Conservation (phyloP, 2,113 vertebrate genomes). For the Gymnorhina tibicen region DNA sequence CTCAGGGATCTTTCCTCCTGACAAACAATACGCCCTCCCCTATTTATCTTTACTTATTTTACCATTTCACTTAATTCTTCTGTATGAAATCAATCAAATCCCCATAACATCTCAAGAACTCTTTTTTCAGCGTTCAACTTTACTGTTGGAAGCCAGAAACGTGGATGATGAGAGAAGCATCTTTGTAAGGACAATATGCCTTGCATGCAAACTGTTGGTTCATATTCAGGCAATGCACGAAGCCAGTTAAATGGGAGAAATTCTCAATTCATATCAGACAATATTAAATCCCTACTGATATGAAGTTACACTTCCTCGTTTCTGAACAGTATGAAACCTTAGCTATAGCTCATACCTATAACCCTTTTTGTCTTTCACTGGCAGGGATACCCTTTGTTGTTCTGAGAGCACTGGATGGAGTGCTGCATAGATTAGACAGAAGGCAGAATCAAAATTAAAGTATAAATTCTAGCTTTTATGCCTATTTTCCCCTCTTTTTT, state of each 20-base stretch:
- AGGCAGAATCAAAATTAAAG: neutral
- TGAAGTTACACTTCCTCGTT: neutral
- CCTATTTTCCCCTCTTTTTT: fast-evolving
- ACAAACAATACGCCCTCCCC: fast-evolving
- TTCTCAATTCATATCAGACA: neutral
- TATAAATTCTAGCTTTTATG: neutral
- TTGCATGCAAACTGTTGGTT: neutral
- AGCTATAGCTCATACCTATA: neutral
- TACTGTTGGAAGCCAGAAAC: neutral
- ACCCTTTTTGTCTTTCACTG: neutral
- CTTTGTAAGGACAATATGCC: neutral
- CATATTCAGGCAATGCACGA: neutral
- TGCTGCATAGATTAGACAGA: neutral
- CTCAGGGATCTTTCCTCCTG: neutral
- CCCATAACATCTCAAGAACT: neutral
- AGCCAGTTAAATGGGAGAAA: neutral
- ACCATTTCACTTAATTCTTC: neutral
- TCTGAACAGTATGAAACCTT: neutral
- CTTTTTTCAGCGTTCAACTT: neutral
- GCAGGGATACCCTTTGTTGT: neutral
- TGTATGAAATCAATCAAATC: neutral
- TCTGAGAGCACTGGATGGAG: neutral
- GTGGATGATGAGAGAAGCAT: neutral
- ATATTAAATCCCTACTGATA: neutral
- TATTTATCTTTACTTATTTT: neutral